Percentiles rank a stretch among this genome's conserved stretches.
These are phyloP conservation scores for Polypedilum pembai DNA, from an alignment of 1,140 invertebrate species.

Conservation along the genomic window DNA sequence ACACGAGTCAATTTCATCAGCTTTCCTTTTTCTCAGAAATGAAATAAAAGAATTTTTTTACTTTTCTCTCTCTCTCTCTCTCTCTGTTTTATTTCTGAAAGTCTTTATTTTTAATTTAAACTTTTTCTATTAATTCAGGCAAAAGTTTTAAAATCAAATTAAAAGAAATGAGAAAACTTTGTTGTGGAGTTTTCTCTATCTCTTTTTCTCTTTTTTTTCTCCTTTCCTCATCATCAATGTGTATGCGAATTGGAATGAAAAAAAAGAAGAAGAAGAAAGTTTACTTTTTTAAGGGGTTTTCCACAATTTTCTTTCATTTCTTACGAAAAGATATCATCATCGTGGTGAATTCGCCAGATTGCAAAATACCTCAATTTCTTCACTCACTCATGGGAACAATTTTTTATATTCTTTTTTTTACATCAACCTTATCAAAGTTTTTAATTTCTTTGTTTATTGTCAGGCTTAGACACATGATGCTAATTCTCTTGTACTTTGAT, in stretches of 20 bases:
- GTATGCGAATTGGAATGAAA: not conserved
- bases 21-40: conserved; percentile 20
- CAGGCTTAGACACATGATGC: too few relatives aligned
- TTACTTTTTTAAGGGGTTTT: conserved; percentile 22
- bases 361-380: not conserved
- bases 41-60: conserved; percentile 10
- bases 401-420: not conserved
- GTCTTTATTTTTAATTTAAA: conserved; percentile 29
- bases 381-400: not conserved
- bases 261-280: too few relatives aligned
- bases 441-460: too few relatives aligned
- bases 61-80: not conserved
- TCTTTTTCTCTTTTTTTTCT: conserved; percentile 8
- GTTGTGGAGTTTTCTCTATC: not conserved
- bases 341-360: conserved; percentile 13
- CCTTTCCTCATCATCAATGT: not conserved
- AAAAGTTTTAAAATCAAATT: conserved; percentile 29
- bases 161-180: conserved; percentile 28
- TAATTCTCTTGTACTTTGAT: too few relatives aligned
- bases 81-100: conserved; percentile 5
- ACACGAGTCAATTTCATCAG: conserved; percentile 16
- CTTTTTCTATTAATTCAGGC: conserved; percentile 27
- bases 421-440: not conserved
- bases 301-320: not conserved
- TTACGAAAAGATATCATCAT: conserved; percentile 15